phyloP scores from a whole-genome alignment of 1,140 invertebrate species.

The Phymastichus coffea region DNA sequence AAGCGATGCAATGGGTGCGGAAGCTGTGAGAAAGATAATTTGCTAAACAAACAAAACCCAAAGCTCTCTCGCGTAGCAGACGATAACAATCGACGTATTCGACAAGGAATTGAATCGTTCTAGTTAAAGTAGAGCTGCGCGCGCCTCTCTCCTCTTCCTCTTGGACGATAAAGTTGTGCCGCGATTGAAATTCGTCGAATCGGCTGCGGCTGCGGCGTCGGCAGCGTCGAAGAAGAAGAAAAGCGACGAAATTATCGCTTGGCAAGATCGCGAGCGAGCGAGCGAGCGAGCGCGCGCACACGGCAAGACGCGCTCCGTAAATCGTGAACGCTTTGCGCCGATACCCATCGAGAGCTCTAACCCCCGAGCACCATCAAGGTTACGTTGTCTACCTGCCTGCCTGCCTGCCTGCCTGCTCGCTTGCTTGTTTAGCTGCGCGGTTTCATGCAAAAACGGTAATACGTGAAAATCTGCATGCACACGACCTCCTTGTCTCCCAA shows the following conservation, averaged over 20 bases:
- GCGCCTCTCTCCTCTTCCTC: too few relatives aligned
- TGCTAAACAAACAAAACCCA: too few relatives aligned
- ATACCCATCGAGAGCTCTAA: constrained; percentile 38
- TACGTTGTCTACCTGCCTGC: too few relatives aligned
- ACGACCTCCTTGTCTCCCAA: too few relatives aligned
- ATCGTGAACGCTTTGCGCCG: constrained; percentile 35
- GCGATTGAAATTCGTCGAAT: constrained; percentile 11
- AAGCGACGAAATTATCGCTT: constrained; percentile 19
- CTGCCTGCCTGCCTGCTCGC: too few relatives aligned
- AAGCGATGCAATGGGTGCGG: too few relatives aligned
- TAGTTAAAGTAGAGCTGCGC: too few relatives aligned
- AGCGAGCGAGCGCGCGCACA: too few relatives aligned
- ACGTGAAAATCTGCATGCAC: too few relatives aligned
- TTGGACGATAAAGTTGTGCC: constrained; percentile 8
- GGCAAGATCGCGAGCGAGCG: constrained; percentile 23
- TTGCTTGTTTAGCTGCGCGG: constrained; percentile 22
- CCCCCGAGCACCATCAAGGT: constrained; percentile 36
- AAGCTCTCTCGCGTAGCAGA: too few relatives aligned
- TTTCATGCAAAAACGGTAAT: constrained; percentile 34
- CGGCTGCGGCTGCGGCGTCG: background rate
- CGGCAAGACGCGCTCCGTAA: constrained; percentile 28
- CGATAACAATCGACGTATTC: background rate
- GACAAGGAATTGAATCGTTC: constrained; percentile 11
- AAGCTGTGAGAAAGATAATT: too few relatives aligned
- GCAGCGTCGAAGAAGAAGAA: too few relatives aligned